Evolutionary conservation across 2,797 vertebrate species (phyloP).

Genomic region (Xyrichtys novacula): DNA sequence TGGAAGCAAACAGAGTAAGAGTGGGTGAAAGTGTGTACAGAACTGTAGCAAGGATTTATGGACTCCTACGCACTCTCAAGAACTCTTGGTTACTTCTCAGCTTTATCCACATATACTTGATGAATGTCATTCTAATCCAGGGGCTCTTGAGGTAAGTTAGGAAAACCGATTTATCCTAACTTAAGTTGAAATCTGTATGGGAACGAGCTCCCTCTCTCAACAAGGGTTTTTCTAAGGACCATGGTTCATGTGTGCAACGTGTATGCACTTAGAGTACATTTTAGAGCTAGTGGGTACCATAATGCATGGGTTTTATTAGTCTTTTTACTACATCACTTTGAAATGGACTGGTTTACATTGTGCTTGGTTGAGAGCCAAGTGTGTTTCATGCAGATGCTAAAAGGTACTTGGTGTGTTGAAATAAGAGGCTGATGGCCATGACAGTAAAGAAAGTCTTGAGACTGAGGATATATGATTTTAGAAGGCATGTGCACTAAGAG

Average conservation of each 20-base stretch:
- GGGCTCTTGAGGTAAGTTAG: fast-evolving
- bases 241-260: background rate
- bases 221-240: background rate
- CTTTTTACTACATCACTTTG: background rate
- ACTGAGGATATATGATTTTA: too few relatives aligned
- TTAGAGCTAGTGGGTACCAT: background rate
- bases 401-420: background rate
- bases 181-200: slow-evolving; percentile 1
- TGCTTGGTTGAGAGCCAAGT: background rate
- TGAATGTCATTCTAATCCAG: background rate
- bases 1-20: slow-evolving; percentile 31
- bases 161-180: slow-evolving; percentile 6
- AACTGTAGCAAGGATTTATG: slow-evolving; percentile 23
- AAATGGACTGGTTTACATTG: background rate
- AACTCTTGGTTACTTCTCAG: background rate
- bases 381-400: background rate
- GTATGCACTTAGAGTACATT: background rate
- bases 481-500: too few relatives aligned
- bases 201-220: background rate
- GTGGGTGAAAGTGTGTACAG: slow-evolving; percentile 31
- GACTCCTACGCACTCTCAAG: background rate
- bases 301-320: background rate
- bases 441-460: background rate
- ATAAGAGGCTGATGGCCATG: background rate
- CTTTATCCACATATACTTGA: slow-evolving; percentile 2